Base-by-base conservation (phyloP, 1,140 invertebrate genomes). In the Portunus trituberculatus region DNA sequence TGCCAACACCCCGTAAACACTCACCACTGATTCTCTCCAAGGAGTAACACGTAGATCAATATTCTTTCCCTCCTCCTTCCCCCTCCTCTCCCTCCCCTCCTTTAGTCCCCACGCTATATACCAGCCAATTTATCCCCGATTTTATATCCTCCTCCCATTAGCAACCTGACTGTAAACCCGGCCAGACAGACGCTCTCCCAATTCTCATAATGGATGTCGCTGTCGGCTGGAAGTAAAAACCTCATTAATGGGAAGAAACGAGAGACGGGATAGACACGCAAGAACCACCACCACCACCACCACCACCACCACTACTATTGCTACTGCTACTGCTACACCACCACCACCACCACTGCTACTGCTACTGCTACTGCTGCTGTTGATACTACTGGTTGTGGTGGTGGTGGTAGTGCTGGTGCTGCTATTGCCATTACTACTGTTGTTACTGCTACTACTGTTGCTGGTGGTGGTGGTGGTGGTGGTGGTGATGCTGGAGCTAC, bases 91-190 rank as follows among this genome's bases (percentile, higher is more conserved):
- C n/a, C 67, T 76, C 67, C 67, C 67, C 52, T 59, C 12, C 52
- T 59, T 59, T 59, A 10, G 52, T 14, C 52, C n/a, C 67, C 67
- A 76, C 67, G n/a, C 67, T 76, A 76, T 76, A 76, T n/a, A 76
- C 20, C n/a, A 76, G 67, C 67, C 67, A 76, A 76, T 76, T 76
- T 76, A 76, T 76, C 67, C 67, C 67, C 67, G 67, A 76, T 76
- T 76, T 76, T 76, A 76, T 76, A 76, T 76, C 67, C 67, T 76
- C n/a, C 67, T n/a, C 67, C 67, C 67, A 76, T 76, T 76, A 76
- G 67, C 67, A 76, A 76, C 67, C 67, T 76, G 67, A 76, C 67
- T 76, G 67, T 76, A 76, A 76, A 76, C 67, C 67, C 16, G 67
- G 67, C 1, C 67, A 76, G 67, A 76, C 67, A 76, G 67, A 76